These are phyloP conservation scores for Notothenia rossii DNA, from an alignment of 2,113 vertebrate genomes.

Conservation along the genomic window DNA sequence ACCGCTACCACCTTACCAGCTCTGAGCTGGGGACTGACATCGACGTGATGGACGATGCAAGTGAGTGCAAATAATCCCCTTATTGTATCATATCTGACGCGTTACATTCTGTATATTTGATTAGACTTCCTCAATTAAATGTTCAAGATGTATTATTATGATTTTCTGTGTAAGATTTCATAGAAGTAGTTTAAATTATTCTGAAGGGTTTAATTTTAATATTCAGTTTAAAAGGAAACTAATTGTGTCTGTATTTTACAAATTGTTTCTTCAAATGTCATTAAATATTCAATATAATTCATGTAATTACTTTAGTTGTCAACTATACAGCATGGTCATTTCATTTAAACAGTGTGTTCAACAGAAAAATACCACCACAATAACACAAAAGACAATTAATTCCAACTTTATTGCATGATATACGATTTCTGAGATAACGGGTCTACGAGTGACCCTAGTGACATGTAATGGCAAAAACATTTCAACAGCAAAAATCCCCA, in stretches of 20 bases:
- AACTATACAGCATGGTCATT: neutral
- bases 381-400: neutral
- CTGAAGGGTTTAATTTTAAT: no score
- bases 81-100: neutral
- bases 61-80: slow-evolving; percentile 82
- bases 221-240: no score
- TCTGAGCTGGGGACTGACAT: slow-evolving; percentile 91
- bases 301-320: neutral
- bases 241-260: no score
- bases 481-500: neutral
- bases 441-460: neutral
- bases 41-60: slow-evolving; percentile 97
- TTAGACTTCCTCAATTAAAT: neutral
- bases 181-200: no score
- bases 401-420: neutral
- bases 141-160: neutral
- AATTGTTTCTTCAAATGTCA: neutral
- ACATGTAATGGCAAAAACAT: neutral
- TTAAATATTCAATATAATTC: neutral
- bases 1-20: slow-evolving; percentile 89
- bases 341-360: neutral
- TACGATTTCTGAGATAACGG: neutral
- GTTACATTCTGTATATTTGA: neutral
- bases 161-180: neutral
- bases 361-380: no score